Evolutionary conservation across 2,113 vertebrate species (phyloP).

Genomic region (Charina bottae): DNA sequence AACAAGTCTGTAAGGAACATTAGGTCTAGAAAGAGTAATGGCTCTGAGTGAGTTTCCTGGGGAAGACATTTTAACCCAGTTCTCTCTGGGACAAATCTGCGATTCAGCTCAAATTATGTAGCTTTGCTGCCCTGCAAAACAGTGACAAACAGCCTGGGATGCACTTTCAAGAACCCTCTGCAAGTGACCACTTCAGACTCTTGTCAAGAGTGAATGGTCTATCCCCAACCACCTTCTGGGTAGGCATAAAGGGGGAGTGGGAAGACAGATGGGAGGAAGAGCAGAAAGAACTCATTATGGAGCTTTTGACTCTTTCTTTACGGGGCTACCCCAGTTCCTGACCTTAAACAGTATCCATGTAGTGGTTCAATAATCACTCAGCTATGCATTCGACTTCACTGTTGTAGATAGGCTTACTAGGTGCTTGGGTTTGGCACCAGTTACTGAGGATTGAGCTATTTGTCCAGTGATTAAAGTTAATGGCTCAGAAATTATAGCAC

Average conservation of each 20-base stretch:
- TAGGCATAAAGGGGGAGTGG: background rate
- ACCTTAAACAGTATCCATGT: constrained; percentile 9
- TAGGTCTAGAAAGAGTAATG: background rate
- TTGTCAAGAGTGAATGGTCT: background rate
- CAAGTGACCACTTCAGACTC: background rate
- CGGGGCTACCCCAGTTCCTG: background rate
- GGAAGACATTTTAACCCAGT: background rate
- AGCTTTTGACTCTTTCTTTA: background rate
- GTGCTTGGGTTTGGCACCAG: constrained; percentile 15
- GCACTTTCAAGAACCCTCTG: background rate
- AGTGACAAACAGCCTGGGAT: background rate
- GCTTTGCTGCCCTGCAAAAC: background rate
- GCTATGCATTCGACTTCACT: constrained; percentile 18
- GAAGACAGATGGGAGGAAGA: background rate
- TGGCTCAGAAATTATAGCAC: constrained; percentile 33
- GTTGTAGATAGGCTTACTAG: constrained; percentile 8
- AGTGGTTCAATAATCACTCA: constrained; percentile 13
- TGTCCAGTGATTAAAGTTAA: constrained; percentile 37
- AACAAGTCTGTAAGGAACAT: background rate
- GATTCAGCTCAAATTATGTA: background rate
- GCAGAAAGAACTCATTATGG: background rate
- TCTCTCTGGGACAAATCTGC: background rate
- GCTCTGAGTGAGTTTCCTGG: background rate
- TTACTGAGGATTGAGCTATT: constrained; percentile 26
- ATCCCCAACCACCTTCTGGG: background rate